Percentiles rank a stretch among this genome's conserved stretches.
phyloP scores from a whole-genome alignment of 2,888 invertebrate species.

The Drepanosiphum platanoidis region DNA sequence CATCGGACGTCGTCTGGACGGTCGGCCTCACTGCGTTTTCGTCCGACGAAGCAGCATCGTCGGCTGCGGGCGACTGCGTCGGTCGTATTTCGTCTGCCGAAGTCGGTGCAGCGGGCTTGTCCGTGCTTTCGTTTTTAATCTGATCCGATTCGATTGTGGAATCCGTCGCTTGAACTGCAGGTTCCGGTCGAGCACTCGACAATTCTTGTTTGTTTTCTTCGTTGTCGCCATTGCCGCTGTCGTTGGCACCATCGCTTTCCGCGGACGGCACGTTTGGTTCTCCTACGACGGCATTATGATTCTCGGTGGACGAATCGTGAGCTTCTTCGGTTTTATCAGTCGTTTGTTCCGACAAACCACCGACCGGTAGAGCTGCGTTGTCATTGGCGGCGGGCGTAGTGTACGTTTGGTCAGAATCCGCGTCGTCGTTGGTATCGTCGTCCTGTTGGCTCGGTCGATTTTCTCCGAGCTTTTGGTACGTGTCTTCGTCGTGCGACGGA shows the following conservation, averaged over 20 bases:
- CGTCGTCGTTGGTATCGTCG: slow-evolving; percentile 37
- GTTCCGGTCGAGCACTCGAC: not conserved
- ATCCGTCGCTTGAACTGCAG: not conserved
- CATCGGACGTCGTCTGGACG: not conserved
- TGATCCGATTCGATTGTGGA: not conserved
- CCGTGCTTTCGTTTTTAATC: not conserved
- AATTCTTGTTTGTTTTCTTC: slow-evolving; percentile 8
- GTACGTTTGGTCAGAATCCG: not conserved
- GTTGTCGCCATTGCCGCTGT: not conserved
- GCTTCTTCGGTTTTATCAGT: slow-evolving; percentile 16
- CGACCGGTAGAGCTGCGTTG: not conserved
- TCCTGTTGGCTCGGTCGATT: slow-evolving; percentile 64
- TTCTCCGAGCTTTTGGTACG: slow-evolving; percentile 64
- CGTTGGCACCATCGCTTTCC: not conserved
- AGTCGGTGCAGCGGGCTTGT: not conserved
- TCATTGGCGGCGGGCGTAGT: not conserved
- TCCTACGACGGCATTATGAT: not conserved
- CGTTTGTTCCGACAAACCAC: not conserved
- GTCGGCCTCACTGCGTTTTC: not conserved
- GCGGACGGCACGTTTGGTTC: not conserved
- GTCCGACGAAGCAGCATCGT: not conserved
- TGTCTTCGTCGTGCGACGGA: slow-evolving; percentile 55
- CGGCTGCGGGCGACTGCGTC: not conserved
- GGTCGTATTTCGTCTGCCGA: not conserved
- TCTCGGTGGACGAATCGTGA: not conserved